phyloP scores from a whole-genome alignment of 2,888 invertebrate species.

The Rhodophaea formosa region DNA sequence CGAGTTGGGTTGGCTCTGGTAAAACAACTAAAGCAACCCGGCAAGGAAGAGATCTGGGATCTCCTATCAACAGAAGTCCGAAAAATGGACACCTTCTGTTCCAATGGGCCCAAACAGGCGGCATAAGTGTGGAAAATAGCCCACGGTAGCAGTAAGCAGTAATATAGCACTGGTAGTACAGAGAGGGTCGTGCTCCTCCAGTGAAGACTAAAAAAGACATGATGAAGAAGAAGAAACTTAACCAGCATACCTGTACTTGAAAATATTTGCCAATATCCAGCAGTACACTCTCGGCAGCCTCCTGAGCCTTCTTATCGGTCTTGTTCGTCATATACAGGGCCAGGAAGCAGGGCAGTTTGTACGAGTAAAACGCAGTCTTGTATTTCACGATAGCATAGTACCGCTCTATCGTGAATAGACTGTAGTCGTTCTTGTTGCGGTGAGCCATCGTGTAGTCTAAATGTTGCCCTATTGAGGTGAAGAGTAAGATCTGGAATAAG shows the following conservation, averaged over 20 bases:
- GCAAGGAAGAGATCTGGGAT: too few relatives aligned
- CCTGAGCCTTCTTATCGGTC: constrained; percentile 84
- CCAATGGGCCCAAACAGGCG: too few relatives aligned
- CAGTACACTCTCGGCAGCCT: constrained; percentile 87
- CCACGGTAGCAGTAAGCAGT: too few relatives aligned
- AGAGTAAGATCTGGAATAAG: constrained; percentile 59
- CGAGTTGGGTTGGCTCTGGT: too few relatives aligned
- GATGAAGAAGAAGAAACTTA: too few relatives aligned
- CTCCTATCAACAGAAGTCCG: too few relatives aligned
- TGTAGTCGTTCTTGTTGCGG: constrained; percentile 39
- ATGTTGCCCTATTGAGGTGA: constrained; percentile 88
- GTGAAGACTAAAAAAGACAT: too few relatives aligned
- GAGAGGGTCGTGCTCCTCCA: too few relatives aligned
- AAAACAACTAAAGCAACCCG: too few relatives aligned
- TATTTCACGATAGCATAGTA: constrained; percentile 91
- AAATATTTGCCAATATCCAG: constrained; percentile 94
- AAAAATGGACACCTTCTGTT: too few relatives aligned
- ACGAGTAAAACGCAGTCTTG: constrained; percentile 94
- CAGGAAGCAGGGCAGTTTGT: constrained; percentile 90
- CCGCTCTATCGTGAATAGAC: constrained; percentile 87
- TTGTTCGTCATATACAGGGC: constrained; percentile 90
- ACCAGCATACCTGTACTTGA: constrained; percentile 93
- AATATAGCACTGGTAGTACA: too few relatives aligned
- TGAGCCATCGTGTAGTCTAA: constrained; percentile 86
- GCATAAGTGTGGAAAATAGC: too few relatives aligned